Conservation (phyloP, 2,797 vertebrate genomes). For the Sebastiscus albofasciatus region DNA sequence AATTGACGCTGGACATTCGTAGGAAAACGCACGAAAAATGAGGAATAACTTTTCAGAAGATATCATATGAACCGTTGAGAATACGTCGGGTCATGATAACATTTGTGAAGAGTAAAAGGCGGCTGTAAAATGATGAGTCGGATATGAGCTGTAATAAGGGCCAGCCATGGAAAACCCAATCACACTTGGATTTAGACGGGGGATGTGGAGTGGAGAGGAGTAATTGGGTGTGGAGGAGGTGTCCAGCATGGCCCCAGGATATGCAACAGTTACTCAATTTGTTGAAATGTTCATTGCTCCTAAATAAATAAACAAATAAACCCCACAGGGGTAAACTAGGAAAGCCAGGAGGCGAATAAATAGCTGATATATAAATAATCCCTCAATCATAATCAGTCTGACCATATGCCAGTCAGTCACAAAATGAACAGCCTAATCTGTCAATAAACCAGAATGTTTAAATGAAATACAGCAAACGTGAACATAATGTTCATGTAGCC, state of each 20-base stretch:
- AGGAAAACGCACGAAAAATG: no score
- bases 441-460: background rate
- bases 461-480: background rate
- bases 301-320: constrained; percentile 1
- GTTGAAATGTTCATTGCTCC: background rate
- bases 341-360: background rate
- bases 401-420: background rate
- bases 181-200: background rate
- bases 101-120: background rate
- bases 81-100: background rate
- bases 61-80: no score
- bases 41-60: no score
- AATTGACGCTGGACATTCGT: no score
- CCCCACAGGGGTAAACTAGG: background rate
- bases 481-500: background rate
- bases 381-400: constrained; percentile 7
- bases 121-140: background rate
- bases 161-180: background rate
- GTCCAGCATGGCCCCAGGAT: background rate
- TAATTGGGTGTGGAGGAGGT: background rate
- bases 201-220: background rate
- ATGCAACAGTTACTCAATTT: constrained; percentile 1
- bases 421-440: background rate
- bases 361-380: background rate
- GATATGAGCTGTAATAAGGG: background rate